Evolutionary conservation across 1,140 invertebrate genomes (phyloP).

Genomic region (Bacillus rossius): DNA sequence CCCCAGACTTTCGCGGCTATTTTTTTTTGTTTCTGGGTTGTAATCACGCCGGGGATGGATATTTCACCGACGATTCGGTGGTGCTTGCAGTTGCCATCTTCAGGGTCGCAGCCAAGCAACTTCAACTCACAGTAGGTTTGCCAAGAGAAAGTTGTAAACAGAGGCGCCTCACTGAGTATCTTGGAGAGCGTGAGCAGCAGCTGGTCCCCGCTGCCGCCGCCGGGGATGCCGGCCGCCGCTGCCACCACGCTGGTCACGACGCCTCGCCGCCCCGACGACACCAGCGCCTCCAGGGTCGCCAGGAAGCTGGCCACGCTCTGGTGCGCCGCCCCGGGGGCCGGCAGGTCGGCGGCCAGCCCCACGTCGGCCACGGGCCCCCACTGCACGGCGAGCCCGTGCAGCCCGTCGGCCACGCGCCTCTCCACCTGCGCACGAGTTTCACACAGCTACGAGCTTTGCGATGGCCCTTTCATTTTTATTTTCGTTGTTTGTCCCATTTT

Average conservation of each 20-base stretch:
- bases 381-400: conserved; percentile 60
- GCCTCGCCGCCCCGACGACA: conserved; percentile 51
- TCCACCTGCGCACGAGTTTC: conserved; percentile 50
- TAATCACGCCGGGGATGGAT: no score
- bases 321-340: conserved; percentile 68
- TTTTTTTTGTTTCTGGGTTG: no score
- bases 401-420: conserved; percentile 45
- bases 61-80: no score
- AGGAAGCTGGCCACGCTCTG: conserved; percentile 79
- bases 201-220: conserved; percentile 46
- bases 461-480: no score
- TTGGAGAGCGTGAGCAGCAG: conserved; percentile 58
- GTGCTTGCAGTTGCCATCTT: no score
- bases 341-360: conserved; percentile 68
- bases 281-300: conserved; percentile 57
- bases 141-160: no score
- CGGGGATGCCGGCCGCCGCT: conserved; percentile 54
- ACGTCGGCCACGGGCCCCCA: conserved; percentile 67
- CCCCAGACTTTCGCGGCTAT: no score
- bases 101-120: no score
- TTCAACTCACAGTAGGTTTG: no score
- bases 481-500: no score
- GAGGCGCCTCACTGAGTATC: conserved; percentile 48
- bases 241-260: conserved; percentile 72
- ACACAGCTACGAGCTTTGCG: no score